Conservation (phyloP, 2,888 invertebrate species). For the Folsomia candida region DNA sequence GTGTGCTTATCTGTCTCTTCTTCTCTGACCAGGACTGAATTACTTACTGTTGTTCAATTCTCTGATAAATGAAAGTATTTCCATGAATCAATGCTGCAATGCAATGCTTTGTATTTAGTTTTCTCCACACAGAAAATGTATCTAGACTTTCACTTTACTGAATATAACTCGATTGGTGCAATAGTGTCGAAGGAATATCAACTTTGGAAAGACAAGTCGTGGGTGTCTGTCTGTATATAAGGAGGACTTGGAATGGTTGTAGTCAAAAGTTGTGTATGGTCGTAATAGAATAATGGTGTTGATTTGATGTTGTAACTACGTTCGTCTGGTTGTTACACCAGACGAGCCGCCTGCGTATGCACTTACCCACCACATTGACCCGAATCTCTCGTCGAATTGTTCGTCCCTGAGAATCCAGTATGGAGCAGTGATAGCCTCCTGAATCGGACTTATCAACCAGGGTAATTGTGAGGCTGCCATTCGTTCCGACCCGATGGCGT, state of each 20-base stretch:
- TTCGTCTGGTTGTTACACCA: neutral
- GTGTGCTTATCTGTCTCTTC: neutral
- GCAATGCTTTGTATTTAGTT: neutral
- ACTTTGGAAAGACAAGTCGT: too few species aligned
- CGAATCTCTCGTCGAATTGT: constrained; percentile 70
- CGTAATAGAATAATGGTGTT: neutral
- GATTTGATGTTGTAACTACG: neutral
- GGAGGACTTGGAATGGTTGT: neutral
- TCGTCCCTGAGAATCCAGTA: constrained; percentile 73
- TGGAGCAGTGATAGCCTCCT: constrained; percentile 77
- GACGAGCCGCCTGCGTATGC: neutral
- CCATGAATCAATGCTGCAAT: neutral
- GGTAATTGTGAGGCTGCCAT: constrained; percentile 71
- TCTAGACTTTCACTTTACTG: neutral
- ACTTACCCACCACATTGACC: constrained; percentile 72
- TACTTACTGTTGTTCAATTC: neutral
- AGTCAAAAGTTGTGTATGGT: neutral
- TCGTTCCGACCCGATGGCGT: constrained; percentile 52
- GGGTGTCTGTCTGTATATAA: too few species aligned
- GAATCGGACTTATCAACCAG: constrained; percentile 75
- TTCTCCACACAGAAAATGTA: neutral
- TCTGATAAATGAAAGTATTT: neutral
- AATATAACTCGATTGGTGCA: neutral
- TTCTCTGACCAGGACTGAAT: neutral
- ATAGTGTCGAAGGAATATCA: neutral